Percentiles rank a stretch among this genome's conserved stretches.
Evolutionary conservation across 2,797 vertebrate species (phyloP).

Genomic region (Melanotaenia trifasciata): DNA sequence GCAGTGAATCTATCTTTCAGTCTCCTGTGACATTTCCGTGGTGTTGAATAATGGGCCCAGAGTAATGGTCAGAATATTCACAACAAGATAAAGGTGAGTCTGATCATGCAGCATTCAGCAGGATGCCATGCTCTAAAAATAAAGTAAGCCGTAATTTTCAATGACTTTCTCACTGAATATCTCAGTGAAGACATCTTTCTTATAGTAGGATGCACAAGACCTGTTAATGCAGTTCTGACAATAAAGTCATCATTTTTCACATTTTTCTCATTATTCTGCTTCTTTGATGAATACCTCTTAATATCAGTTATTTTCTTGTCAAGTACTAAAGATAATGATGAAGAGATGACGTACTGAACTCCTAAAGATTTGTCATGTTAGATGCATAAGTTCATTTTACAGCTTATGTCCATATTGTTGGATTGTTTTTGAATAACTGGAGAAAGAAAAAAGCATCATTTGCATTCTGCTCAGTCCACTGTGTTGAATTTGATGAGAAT

Average conservation of each 20-base stretch:
- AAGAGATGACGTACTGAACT: conserved; percentile 34
- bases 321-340: conserved; percentile 34
- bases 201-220: conserved; percentile 20
- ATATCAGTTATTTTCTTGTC: conserved; percentile 27
- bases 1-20: conserved; percentile 46
- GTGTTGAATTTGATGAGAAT: conserved; percentile 77
- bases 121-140: conserved; percentile 58
- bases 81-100: conserved; percentile 69
- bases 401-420: conserved; percentile 44
- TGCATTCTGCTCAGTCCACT: conserved; percentile 73
- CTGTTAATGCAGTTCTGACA: conserved; percentile 27
- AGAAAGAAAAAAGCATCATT: conserved; percentile 63
- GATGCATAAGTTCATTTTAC: conserved; percentile 60
- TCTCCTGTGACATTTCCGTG: conserved; percentile 73
- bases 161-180: not conserved
- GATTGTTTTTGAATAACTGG: conserved; percentile 59
- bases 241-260: conserved; percentile 18
- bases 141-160: conserved; percentile 48
- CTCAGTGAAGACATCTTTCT: conserved; percentile 46
- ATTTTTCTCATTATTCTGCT: not conserved
- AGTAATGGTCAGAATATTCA: conserved; percentile 71
- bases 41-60: conserved; percentile 59
- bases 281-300: conserved; percentile 19
- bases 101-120: conserved; percentile 61
- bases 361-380: conserved; percentile 21